Evolutionary conservation across 1,140 invertebrate species (phyloP).

Genomic region (Drosophila azteca): DNA sequence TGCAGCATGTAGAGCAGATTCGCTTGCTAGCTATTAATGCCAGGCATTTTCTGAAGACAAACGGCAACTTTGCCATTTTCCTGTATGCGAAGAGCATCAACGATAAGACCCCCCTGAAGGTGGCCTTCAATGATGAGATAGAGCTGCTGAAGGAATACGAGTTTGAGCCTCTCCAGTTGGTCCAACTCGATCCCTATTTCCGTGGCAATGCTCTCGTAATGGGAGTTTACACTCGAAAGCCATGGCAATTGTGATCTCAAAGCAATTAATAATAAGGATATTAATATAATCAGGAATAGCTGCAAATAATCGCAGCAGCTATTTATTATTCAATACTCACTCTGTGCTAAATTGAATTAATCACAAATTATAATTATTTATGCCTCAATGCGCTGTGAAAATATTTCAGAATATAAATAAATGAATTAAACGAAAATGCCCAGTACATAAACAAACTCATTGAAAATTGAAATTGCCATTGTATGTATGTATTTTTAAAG

Average conservation of each 20-base stretch:
- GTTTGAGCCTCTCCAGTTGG: slow-evolving; percentile 25
- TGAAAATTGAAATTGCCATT: neutral
- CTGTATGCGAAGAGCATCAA: slow-evolving; percentile 3
- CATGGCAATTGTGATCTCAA: no score
- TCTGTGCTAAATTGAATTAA: slow-evolving; percentile 14
- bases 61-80: slow-evolving; percentile 36
- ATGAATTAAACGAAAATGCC: slow-evolving; percentile 18
- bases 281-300: no score
- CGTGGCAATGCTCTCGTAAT: slow-evolving; percentile 19
- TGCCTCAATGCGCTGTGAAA: slow-evolving; percentile 16
- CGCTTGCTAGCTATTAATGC: slow-evolving; percentile 47
- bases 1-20: slow-evolving; percentile 26
- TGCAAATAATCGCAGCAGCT: no score
- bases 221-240: slow-evolving; percentile 29
- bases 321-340: neutral
- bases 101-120: neutral
- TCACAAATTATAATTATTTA: slow-evolving; percentile 43
- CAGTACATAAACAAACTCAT: neutral
- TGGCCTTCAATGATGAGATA: neutral
- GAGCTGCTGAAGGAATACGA: slow-evolving; percentile 29
- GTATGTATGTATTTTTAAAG: no score
- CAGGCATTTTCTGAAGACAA: slow-evolving; percentile 37
- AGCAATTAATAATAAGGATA: no score
- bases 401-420: slow-evolving; percentile 26
- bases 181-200: slow-evolving; percentile 29